Evolutionary conservation across 2,888 invertebrate genomes (phyloP).

Genomic region (Polydrusus tereticollis): DNA sequence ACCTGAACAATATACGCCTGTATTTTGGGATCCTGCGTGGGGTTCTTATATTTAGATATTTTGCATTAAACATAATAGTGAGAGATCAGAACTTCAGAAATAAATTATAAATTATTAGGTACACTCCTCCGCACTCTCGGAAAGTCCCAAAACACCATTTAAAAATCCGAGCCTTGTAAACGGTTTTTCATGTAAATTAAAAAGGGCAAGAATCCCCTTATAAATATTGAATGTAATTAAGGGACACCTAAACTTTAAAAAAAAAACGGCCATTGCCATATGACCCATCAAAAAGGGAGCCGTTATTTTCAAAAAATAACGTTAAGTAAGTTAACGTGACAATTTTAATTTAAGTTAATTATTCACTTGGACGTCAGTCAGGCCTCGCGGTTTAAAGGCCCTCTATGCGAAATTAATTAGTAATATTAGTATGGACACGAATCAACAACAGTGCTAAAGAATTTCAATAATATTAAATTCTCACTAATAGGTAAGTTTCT

Average conservation of each 20-base stretch:
- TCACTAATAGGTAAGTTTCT: no score
- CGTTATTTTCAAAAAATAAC: not conserved
- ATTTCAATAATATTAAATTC: no score
- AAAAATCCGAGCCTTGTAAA: not conserved
- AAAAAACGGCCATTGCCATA: not conserved
- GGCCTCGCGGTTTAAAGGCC: no score
- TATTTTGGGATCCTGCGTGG: no score
- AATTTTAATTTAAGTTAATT: not conserved
- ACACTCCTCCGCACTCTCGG: not conserved
- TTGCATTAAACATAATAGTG: not conserved
- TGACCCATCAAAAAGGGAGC: not conserved
- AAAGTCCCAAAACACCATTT: not conserved
- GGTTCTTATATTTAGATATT: no score
- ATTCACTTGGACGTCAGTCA: no score
- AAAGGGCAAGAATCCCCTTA: constrained; percentile 10
- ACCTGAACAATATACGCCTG: no score
- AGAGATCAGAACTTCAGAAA: not conserved
- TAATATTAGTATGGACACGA: no score
- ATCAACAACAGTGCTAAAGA: no score
- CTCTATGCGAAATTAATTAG: no score
- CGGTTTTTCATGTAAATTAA: constrained; percentile 10
- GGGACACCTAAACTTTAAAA: constrained; percentile 1
- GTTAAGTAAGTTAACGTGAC: not conserved
- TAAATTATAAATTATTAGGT: not conserved
- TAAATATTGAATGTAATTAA: constrained; percentile 14